Evolutionary conservation across 2,888 invertebrate genomes (phyloP).

Genomic region (Eustalomyia histrio): DNA sequence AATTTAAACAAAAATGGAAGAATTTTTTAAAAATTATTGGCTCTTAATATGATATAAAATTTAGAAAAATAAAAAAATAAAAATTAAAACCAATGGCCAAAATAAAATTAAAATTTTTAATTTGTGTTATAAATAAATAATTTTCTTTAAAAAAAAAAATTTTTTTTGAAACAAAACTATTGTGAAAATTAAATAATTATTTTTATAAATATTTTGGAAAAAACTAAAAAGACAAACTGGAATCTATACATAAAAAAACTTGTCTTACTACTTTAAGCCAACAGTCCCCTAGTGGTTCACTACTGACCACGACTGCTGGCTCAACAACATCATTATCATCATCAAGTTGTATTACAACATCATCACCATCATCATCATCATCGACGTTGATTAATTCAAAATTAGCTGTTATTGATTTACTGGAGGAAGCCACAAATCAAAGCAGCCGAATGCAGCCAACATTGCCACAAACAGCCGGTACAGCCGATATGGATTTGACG

Average conservation of each 20-base stretch:
- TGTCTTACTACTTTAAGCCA: constrained; percentile 51
- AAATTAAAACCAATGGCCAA: constrained; percentile 64
- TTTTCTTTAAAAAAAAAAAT: constrained; percentile 9
- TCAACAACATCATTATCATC: constrained; percentile 15
- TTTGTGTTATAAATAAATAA: constrained; percentile 29
- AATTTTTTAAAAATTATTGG: constrained; percentile 15
- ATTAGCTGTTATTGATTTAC: constrained; percentile 61
- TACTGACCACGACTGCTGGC: constrained; percentile 52
- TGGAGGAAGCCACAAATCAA: constrained; percentile 59
- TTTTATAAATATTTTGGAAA: background rate
- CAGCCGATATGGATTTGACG: constrained; percentile 94
- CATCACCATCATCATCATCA: constrained; percentile 38
- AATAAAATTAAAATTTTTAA: constrained; percentile 58
- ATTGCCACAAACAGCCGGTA: constrained; percentile 86
- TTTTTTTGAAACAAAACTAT: constrained; percentile 34
- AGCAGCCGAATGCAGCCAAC: constrained; percentile 87
- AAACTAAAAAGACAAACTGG: constrained; percentile 59
- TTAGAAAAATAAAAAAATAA: constrained; percentile 4
- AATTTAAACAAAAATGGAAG: constrained; percentile 13
- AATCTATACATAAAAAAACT: constrained; percentile 49
- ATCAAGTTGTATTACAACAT: constrained; percentile 4
- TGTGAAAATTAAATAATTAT: constrained; percentile 48
- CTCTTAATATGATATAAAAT: background rate
- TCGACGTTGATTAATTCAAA: constrained; percentile 33
- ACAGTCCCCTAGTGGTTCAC: constrained; percentile 54